Evolutionary conservation across 2,797 vertebrate species (phyloP).

Genomic region (Netta rufina): DNA sequence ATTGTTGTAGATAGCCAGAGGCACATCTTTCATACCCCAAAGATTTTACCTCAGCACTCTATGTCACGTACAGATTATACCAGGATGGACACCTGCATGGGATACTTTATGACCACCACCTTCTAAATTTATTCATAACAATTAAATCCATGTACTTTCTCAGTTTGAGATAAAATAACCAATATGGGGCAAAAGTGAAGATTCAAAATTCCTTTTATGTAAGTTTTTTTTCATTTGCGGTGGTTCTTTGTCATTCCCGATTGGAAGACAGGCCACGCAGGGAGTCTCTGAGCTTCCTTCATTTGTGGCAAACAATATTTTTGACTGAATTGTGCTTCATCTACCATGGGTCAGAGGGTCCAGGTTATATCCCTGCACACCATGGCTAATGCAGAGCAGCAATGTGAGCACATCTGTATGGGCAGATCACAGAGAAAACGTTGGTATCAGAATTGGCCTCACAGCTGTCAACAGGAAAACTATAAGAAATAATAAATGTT

Average conservation of each 20-base stretch:
- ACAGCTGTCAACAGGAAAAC: not conserved
- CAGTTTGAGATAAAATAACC: not conserved
- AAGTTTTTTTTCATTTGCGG: not conserved
- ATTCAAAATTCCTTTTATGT: not conserved
- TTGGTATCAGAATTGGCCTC: not conserved
- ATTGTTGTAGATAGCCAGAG: not conserved
- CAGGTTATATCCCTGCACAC: not conserved
- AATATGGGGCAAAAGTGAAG: not conserved
- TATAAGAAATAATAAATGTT: not conserved
- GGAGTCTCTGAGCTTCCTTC: not conserved
- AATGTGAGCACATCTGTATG: not conserved
- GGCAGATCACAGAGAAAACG: not conserved
- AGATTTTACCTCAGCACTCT: not conserved
- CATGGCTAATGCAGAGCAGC: not conserved
- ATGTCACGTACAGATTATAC: not conserved
- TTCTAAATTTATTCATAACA: not conserved
- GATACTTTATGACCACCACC: not conserved
- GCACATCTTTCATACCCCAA: fast-evolving
- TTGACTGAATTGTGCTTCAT: not conserved
- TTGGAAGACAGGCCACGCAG: not conserved
- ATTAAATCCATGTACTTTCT: not conserved
- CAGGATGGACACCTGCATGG: not conserved
- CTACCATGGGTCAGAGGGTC: not conserved
- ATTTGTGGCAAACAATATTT: not conserved
- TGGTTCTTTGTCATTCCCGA: not conserved